Evolutionary conservation across 1,140 invertebrate species (phyloP).

Genomic region (Psix sp.): DNA sequence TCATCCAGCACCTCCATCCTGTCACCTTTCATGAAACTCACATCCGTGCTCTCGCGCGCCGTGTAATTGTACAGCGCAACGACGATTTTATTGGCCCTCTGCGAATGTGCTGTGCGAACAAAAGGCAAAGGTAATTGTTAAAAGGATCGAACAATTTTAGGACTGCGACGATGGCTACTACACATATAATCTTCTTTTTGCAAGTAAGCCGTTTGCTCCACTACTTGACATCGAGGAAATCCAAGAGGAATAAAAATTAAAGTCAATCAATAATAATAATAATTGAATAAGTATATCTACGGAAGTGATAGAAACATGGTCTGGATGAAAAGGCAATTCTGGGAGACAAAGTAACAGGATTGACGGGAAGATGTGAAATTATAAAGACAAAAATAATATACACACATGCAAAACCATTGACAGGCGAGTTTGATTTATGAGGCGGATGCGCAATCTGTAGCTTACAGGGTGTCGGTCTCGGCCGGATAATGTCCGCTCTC

Average conservation of each 20-base stretch:
- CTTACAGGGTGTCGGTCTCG: constrained; percentile 83
- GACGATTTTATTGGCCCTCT: constrained; percentile 81
- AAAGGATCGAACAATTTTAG: no score
- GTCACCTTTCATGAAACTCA: constrained; percentile 94
- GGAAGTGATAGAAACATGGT: no score
- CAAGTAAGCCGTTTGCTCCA: no score
- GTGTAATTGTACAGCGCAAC: constrained; percentile 95
- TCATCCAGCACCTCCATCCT: constrained; percentile 93
- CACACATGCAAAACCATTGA: constrained; percentile 75
- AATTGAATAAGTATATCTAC: no score
- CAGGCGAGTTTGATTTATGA: constrained; percentile 74
- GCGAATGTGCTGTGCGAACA: constrained; percentile 69
- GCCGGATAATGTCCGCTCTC: constrained; percentile 84
- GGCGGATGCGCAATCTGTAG: constrained; percentile 71
- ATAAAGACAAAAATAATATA: constrained; percentile 63
- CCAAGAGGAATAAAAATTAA: no score
- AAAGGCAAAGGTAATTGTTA: constrained; percentile 28
- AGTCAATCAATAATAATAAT: no score
- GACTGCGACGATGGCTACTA: no score
- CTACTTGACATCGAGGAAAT: no score
- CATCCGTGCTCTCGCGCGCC: constrained; percentile 91
- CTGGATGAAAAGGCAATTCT: no score
- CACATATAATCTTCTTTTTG: no score
- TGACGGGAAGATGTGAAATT: constrained; percentile 22
- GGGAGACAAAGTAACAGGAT: constrained; percentile 15